phyloP scores from a whole-genome alignment of 2,888 invertebrate genomes.

The Pristionchus maxplancki region DNA sequence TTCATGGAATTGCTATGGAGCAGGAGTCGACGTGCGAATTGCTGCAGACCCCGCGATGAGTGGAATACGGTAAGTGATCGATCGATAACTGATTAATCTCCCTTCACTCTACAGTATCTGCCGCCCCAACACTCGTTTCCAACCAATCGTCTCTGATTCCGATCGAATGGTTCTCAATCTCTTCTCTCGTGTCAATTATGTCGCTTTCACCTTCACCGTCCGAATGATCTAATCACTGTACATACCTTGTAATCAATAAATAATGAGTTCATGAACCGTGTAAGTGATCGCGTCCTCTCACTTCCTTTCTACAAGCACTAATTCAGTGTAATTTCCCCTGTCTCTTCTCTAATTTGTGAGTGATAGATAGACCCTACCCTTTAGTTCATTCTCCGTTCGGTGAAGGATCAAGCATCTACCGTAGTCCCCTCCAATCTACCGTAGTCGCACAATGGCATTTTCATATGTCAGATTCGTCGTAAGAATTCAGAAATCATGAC shows the following conservation, averaged over 20 bases:
- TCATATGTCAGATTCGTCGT: background rate
- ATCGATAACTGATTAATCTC: slow-evolving; percentile 16
- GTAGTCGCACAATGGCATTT: background rate
- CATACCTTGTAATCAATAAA: slow-evolving; percentile 13
- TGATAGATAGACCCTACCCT: background rate
- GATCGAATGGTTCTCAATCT: slow-evolving; percentile 46
- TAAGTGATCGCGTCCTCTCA: background rate
- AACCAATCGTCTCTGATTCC: background rate
- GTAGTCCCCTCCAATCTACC: background rate
- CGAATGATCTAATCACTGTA: slow-evolving; percentile 38
- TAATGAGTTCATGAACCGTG: background rate
- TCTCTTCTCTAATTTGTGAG: background rate
- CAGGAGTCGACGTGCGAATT: slow-evolving; percentile 41
- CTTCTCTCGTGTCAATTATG: slow-evolving; percentile 41
- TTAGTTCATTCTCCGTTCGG: slow-evolving; percentile 17
- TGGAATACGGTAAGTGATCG: slow-evolving; percentile 41
- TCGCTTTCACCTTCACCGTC: slow-evolving; percentile 33
- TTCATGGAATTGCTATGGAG: slow-evolving; percentile 50
- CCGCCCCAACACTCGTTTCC: slow-evolving; percentile 33
- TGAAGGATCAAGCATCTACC: background rate
- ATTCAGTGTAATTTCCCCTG: slow-evolving; percentile 4
- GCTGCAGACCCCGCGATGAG: slow-evolving; percentile 30
- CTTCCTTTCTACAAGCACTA: background rate
- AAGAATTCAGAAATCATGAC: too few species aligned
- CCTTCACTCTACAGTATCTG: slow-evolving; percentile 31